These are phyloP conservation scores for Capitulum mitella DNA, from an alignment of 2,888 invertebrate genomes.

Conservation along the genomic window DNA sequence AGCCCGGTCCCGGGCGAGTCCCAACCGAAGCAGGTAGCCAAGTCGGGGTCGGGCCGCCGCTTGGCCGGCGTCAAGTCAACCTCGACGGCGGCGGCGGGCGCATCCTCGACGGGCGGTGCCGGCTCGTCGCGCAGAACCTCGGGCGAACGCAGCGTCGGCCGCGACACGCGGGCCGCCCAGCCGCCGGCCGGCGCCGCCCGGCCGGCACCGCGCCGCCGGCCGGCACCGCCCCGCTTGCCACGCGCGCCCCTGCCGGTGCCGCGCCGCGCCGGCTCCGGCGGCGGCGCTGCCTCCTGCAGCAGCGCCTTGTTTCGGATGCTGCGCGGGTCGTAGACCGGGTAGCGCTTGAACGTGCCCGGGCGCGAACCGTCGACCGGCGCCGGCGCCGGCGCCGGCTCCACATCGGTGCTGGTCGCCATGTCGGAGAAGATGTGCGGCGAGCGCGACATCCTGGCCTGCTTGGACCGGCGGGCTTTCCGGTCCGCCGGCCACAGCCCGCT, in stretches of 20 bases:
- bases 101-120: not conserved
- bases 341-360: conserved; percentile 5
- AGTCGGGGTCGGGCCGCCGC: not conserved
- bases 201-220: not conserved
- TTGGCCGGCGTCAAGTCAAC: not conserved
- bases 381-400: not conserved
- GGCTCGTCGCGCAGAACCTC: conserved; percentile 12
- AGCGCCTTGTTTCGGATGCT: not conserved
- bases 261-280: not conserved
- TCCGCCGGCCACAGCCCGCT: not conserved
- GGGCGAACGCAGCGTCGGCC: not conserved
- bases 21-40: not conserved
- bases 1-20: not conserved
- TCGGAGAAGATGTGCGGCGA: conserved; percentile 15
- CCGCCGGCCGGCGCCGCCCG: not conserved
- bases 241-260: not conserved
- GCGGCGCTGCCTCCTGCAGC: not conserved
- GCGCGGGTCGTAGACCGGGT: not conserved
- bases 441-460: too few species aligned
- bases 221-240: not conserved
- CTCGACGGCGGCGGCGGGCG: not conserved
- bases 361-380: not conserved
- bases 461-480: not conserved
- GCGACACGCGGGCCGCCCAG: not conserved
- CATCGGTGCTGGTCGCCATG: not conserved